Evolutionary conservation across 2,113 vertebrate genomes (phyloP).

Genomic region (Nematolebias whitei): DNA sequence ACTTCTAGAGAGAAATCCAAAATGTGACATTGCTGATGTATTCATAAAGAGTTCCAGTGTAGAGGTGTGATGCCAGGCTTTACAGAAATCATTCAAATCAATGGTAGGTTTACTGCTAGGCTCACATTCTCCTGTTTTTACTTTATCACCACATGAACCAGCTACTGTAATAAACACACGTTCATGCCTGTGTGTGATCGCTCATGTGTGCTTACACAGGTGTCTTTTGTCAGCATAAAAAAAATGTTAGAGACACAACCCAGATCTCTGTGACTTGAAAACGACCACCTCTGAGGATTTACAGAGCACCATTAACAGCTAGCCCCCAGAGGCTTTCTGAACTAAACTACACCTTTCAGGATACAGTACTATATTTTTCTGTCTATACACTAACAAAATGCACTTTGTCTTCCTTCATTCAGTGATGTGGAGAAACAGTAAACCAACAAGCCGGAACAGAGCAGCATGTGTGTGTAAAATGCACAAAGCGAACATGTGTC

Average conservation of each 20-base stretch:
- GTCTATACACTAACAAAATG: constrained; percentile 25
- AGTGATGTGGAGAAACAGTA: constrained; percentile 2
- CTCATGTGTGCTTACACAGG: constrained; percentile 49
- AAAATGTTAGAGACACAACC: constrained; percentile 46
- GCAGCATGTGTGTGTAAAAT: neutral
- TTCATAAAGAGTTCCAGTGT: constrained; percentile 11
- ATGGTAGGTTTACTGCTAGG: neutral
- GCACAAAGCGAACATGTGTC: neutral
- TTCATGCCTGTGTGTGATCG: constrained; percentile 7
- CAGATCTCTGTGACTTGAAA: constrained; percentile 49
- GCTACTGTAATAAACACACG: constrained; percentile 16
- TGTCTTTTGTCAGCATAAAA: constrained; percentile 41
- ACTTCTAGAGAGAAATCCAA: constrained; percentile 22
- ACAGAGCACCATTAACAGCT: constrained; percentile 50
- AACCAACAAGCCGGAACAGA: constrained; percentile 13
- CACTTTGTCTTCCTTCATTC: constrained; percentile 44
- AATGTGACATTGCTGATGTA: constrained; percentile 18
- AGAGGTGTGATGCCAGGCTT: constrained; percentile 17
- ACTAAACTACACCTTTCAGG: constrained; percentile 37
- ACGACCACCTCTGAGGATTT: constrained; percentile 49
- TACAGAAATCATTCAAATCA: constrained; percentile 15
- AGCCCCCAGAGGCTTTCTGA: constrained; percentile 48
- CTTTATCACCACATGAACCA: constrained; percentile 1
- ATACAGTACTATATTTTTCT: constrained; percentile 32
- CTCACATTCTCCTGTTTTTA: constrained; percentile 17